Evolutionary conservation across 2,797 vertebrate genomes (phyloP).

Genomic region (Falco columbarius): DNA sequence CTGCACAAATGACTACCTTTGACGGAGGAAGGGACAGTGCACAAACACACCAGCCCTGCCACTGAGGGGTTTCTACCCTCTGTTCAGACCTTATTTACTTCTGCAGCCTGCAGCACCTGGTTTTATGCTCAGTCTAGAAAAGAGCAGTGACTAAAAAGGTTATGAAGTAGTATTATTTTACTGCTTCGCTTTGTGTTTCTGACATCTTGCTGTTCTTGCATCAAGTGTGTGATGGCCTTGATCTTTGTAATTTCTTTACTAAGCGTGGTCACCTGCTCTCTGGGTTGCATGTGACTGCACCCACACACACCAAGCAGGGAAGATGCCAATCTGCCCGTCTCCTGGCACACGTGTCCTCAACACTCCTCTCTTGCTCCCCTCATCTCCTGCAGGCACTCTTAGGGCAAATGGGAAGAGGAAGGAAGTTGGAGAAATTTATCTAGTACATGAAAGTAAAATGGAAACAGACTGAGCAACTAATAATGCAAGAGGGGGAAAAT

Average conservation of each 20-base stretch:
- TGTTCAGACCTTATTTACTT: background rate
- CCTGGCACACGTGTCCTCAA: fast-evolving
- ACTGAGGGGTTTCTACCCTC: background rate
- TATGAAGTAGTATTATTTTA: background rate
- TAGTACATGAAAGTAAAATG: background rate
- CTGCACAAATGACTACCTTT: background rate
- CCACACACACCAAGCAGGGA: background rate
- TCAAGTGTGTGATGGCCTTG: background rate
- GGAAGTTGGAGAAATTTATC: background rate
- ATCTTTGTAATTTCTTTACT: background rate
- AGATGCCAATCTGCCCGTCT: background rate
- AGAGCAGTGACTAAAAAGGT: background rate
- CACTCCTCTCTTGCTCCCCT: background rate
- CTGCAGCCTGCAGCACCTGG: background rate
- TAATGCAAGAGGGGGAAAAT: background rate
- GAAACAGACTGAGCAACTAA: background rate
- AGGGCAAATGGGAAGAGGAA: background rate
- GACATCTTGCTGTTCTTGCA: background rate
- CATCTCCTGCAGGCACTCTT: fast-evolving
- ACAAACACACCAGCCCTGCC: background rate
- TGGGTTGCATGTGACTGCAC: background rate
- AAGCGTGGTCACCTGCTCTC: background rate
- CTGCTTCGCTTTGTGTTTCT: background rate
- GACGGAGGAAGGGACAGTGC: background rate
- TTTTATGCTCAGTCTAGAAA: background rate